Evolutionary conservation across 2,113 vertebrate species (phyloP).

Genomic region (Carlito syrichta): DNA sequence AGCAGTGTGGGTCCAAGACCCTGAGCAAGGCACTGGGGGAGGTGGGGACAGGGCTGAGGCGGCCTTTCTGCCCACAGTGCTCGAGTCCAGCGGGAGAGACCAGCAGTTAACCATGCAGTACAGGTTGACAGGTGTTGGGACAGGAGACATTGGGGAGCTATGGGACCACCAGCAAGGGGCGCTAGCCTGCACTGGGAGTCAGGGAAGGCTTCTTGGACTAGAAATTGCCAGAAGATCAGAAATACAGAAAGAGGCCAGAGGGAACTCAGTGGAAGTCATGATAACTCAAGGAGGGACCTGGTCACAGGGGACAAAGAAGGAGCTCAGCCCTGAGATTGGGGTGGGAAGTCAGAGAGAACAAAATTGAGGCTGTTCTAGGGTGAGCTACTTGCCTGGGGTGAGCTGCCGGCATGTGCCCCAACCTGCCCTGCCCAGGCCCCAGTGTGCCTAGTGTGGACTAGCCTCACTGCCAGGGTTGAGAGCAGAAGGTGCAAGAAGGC

Average conservation of each 20-base stretch:
- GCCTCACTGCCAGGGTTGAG: no score
- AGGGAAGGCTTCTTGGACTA: not conserved
- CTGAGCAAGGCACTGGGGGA: not conserved
- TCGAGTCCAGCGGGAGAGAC: no score
- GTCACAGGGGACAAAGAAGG: not conserved
- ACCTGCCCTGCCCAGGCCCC: not conserved
- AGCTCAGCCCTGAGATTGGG: not conserved
- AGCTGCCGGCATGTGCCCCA: not conserved
- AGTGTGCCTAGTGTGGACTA: accelerated
- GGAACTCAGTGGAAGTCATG: not conserved
- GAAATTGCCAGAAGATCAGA: not conserved
- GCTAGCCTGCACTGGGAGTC: not conserved
- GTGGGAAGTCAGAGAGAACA: not conserved
- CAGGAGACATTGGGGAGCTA: not conserved
- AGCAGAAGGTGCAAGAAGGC: not conserved
- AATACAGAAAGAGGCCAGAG: not conserved
- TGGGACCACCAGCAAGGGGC: not conserved
- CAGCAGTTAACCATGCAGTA: accelerated
- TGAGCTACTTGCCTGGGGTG: not conserved
- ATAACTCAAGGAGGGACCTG: not conserved
- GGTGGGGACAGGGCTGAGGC: not conserved
- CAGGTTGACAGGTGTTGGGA: not conserved
- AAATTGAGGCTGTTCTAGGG: no score
- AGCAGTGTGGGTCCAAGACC: accelerated
- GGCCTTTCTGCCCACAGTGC: not conserved